phyloP scores from a whole-genome alignment of 2,888 invertebrate genomes.

The Axea sp. region DNA sequence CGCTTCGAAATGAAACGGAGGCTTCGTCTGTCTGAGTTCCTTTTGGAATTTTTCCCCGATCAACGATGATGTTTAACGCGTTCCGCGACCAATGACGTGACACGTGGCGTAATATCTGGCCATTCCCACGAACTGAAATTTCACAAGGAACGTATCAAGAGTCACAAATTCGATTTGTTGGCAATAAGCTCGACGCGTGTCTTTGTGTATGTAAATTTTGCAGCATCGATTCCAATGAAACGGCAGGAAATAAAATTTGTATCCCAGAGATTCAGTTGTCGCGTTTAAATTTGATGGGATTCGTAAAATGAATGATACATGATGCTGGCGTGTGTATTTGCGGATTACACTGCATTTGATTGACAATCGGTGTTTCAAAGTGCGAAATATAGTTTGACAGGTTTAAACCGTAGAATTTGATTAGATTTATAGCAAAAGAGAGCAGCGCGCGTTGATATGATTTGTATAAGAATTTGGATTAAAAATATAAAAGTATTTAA shows the following conservation, averaged over 20 bases:
- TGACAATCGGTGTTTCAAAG: not conserved
- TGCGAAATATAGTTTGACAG: not conserved
- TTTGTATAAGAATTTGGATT: no score
- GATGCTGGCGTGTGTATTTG: not conserved
- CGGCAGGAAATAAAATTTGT: conserved; percentile 5
- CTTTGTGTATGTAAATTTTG: conserved; percentile 9
- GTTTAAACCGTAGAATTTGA: no score
- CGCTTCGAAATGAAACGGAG: no score
- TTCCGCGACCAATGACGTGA: no score
- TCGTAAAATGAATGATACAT: conserved; percentile 4
- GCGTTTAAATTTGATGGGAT: conserved; percentile 1
- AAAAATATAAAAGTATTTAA: no score
- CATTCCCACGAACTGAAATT: no score
- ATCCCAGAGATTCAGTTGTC: not conserved
- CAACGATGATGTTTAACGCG: no score
- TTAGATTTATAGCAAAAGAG: no score
- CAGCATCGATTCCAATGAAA: not conserved
- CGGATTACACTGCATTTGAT: not conserved
- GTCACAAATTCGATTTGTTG: not conserved
- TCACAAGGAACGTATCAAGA: conserved; percentile 2
- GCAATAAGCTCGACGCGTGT: conserved; percentile 6
- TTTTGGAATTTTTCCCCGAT: no score
- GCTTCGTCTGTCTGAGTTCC: no score
- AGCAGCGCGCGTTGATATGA: no score
- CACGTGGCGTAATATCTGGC: no score